Percentiles rank a stretch among this genome's conserved stretches.
phyloP scores from a whole-genome alignment of 2,113 vertebrate genomes.

The Pollachius pollachius region DNA sequence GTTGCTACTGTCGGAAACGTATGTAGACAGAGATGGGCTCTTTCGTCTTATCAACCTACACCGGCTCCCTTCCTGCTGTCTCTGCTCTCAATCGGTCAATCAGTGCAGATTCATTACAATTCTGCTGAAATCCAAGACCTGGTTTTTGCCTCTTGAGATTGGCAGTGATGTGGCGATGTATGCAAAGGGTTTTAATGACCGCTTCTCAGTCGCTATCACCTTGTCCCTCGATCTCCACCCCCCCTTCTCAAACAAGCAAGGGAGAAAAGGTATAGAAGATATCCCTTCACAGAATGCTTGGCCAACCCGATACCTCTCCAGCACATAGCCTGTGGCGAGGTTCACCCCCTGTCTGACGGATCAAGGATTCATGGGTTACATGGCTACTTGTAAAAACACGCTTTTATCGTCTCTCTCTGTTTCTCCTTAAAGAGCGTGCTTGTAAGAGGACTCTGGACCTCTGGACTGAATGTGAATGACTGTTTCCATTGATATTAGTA shows the following conservation, averaged over 20 bases:
- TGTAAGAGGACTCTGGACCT: too few species aligned
- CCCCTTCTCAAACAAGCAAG: not conserved
- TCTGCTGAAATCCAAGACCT: slow-evolving; percentile 18
- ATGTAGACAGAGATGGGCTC: not conserved
- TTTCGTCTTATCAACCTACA: slow-evolving; percentile 13
- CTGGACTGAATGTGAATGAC: too few species aligned
- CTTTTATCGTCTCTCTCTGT: slow-evolving; percentile 52
- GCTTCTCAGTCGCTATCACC: not conserved
- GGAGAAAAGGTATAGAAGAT: slow-evolving; percentile 7
- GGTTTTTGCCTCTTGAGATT: not conserved
- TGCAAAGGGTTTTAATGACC: not conserved
- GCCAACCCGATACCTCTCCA: slow-evolving; percentile 13
- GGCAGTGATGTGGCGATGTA: too few species aligned
- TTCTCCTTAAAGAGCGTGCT: not conserved
- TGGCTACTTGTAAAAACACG: slow-evolving; percentile 54
- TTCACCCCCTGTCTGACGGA: slow-evolving; percentile 23
- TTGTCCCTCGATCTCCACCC: not conserved
- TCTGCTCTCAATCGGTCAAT: slow-evolving; percentile 13
- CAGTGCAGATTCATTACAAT: slow-evolving; percentile 19
- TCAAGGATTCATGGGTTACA: slow-evolving; percentile 28
- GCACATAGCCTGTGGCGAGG: slow-evolving; percentile 25
- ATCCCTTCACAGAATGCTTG: slow-evolving; percentile 15
- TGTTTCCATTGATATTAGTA: too few species aligned
- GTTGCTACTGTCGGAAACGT: slow-evolving; percentile 2
- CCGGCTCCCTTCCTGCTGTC: not conserved